Conservation (phyloP, 2,888 invertebrate species). For the Tenthredo notha region DNA sequence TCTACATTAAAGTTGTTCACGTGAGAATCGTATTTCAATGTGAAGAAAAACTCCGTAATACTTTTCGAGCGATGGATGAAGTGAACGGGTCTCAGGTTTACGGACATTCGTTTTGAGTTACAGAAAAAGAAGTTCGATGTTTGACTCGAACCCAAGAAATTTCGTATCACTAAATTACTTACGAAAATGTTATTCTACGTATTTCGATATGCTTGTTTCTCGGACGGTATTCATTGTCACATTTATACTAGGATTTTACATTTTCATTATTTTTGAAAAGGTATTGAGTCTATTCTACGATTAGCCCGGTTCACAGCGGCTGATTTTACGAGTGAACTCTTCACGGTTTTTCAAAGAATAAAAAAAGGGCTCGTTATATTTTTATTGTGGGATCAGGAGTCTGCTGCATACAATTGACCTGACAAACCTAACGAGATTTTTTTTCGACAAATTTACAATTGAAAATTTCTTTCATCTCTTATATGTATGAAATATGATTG, state of each 20-base stretch:
- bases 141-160: background rate
- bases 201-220: background rate
- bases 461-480: constrained; percentile 4
- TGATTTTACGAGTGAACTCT: constrained; percentile 2
- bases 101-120: background rate
- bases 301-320: background rate
- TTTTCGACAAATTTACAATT: background rate
- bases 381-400: background rate
- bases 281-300: background rate
- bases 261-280: background rate
- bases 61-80: background rate
- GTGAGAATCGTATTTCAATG: background rate
- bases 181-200: background rate
- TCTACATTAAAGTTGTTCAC: background rate
- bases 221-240: background rate
- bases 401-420: background rate
- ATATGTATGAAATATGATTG: background rate
- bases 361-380: background rate
- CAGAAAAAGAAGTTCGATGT: background rate
- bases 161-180: background rate
- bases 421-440: background rate
- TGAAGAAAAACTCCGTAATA: background rate
- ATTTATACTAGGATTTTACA: background rate
- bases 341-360: background rate
- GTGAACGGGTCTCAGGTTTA: background rate